phyloP scores from a whole-genome alignment of 2,797 vertebrate genomes.

The Muscicapa striata region DNA sequence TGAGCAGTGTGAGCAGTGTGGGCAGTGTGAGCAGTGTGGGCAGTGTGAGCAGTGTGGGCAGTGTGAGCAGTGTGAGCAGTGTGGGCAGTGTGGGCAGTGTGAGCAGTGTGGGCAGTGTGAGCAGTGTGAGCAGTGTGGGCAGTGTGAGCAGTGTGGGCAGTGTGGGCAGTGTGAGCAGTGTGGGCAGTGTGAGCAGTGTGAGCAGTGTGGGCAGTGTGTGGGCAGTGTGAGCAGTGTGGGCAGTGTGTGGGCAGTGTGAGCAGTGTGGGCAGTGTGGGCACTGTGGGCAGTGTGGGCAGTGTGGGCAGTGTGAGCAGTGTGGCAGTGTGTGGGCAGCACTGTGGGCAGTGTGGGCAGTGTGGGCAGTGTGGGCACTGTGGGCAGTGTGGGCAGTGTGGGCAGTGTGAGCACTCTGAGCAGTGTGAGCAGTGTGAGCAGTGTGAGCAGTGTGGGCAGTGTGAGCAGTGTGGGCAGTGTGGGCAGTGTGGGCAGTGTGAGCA shows the following conservation, averaged over 20 bases:
- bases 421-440: neutral
- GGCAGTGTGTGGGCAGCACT: no score
- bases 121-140: rapidly evolving
- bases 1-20: no score
- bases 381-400: rapidly evolving
- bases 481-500: neutral
- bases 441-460: neutral
- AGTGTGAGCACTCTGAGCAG: neutral
- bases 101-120: neutral
- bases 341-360: no score
- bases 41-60: no score
- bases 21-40: no score
- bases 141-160: neutral
- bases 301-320: neutral
- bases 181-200: no score
- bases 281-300: no score
- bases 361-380: neutral
- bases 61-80: no score
- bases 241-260: neutral
- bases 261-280: no score
- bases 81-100: neutral
- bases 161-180: neutral
- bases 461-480: no score
- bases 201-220: no score
- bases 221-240: neutral